Base-by-base conservation (phyloP, 2,888 invertebrate genomes). In the Nyleta sp. region DNA sequence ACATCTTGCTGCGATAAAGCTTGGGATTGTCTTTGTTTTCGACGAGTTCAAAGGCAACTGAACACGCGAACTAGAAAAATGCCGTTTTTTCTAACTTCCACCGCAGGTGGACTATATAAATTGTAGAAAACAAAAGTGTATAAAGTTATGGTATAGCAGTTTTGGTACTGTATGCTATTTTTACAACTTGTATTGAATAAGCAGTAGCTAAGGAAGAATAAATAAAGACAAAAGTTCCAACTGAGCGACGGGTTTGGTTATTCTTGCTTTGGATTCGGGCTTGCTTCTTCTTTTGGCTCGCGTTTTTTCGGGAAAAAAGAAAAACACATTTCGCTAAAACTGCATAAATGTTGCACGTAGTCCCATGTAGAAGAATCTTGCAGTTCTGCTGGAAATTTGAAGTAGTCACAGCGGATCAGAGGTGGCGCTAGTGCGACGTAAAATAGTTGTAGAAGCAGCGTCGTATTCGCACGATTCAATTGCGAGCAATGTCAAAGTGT, bases 151-250 rank as follows among this genome's bases (percentile, higher is more conserved):
- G 81, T 85, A 84, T 83, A 84, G 77, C 84, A 85, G 85, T 88
- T 85, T 88, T 88, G 87, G 87, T 89, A 89, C 88, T 85, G 87
- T 88, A 88, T 89, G 83, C 87, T 89, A 89, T 89, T 89, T 89
- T 89, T 89, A 89, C 88, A 89, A 88, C 88, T 85, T 89, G 87
- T 89, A 89, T 84, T 84, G 82, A 85, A 86, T 87, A 88, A 88
- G 84, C 83, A 83, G 84, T 87, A 88, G 85, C 75, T 82, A 81
- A 86, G 84, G 84, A 80, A 84, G 82, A 85, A 87, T 85, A 84
- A 86, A 85, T 85, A 81, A 81, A 80, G 44, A 65, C 65, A 73
- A 74, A 80, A 80, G 78, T 80, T 81, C 78, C 77, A 80, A 81
- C 59, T 13, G 15, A 46, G 17, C 28, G 28, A 7, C 24, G 24